Base-by-base conservation (phyloP, 2,888 invertebrate genomes). In the Arge pagana region DNA sequence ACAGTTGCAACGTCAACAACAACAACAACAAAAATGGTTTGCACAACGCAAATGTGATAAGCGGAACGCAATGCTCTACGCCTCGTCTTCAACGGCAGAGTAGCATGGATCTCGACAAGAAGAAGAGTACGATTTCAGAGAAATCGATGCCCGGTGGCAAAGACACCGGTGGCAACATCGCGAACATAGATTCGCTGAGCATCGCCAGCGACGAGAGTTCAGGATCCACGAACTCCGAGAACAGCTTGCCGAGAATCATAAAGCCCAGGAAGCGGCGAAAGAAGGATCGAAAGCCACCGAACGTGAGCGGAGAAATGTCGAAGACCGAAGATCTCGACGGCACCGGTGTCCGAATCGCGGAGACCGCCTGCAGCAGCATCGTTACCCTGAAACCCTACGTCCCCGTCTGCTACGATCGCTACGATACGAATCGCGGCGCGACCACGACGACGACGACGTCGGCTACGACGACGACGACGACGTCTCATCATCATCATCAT, bases 211-310 rank as follows among this genome's bases (percentile, higher is more conserved):
- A 89, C 75, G 89, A 89, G 78, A 88, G 88, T 78, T 87, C 87
- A 63, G 85, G 85, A 53, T 79, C 80, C 4, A 78, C 78, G 57
- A 80, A 80, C 53, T 82, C 87, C 7, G 90, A 90, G 71, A 88
- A 87, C 59, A 89, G 89, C 78, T 79, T 93, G 69, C 93, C 93
- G 59, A 83, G 93, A 63, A 92, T 93, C 59, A 93, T 93, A 67
- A 93, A 93, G 76, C 93, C 93, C 4, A 81, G 93, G 42, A 93
- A 93, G 74, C 83, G 93, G 45, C 85, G 93, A 72, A 93, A 93
- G 85, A 93, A 93, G 78, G 93, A 93, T 73, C 82, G 91, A 62
- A 90, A 91, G 77, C 88, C 90, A 26, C 79, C 82, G 60, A 82
- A 80, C 63, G 80, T 41, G 31, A 31, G 21, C 10, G 24, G 21